Percentiles rank a stretch among this genome's conserved stretches.
phyloP scores from a whole-genome alignment of 2,888 invertebrate genomes.

The Trissoscelio sp. region DNA sequence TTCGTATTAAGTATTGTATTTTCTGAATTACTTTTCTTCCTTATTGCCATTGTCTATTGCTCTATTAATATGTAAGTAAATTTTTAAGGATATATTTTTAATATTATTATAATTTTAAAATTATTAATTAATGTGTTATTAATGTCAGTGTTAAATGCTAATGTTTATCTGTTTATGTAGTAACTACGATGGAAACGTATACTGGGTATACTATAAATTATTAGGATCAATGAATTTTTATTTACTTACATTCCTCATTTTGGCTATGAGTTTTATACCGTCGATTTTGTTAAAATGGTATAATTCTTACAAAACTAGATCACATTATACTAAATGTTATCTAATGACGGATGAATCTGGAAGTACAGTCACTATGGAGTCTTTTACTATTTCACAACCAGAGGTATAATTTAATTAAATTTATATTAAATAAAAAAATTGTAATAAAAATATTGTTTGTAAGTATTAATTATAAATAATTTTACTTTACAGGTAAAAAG shows the following conservation, averaged over 20 bases:
- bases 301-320: not conserved
- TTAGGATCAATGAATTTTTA: not conserved
- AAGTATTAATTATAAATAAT: too few species aligned
- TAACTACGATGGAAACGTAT: slow-evolving; percentile 7
- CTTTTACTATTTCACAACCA: too few species aligned
- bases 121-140: not conserved
- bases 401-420: too few species aligned
- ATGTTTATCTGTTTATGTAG: not conserved
- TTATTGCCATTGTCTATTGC: slow-evolving; percentile 86
- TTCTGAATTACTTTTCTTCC: slow-evolving; percentile 86
- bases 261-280: slow-evolving; percentile 6
- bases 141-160: too few species aligned
- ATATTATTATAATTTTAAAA: not conserved
- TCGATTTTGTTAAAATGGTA: not conserved
- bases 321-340: too few species aligned
- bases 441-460: too few species aligned
- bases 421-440: too few species aligned
- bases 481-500: too few species aligned
- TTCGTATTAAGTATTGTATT: slow-evolving; percentile 85
- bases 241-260: not conserved
- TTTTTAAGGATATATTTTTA: too few species aligned
- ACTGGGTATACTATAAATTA: slow-evolving; percentile 15
- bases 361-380: too few species aligned
- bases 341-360: too few species aligned
- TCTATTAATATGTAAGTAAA: slow-evolving; percentile 86